Conservation (phyloP, 1,140 invertebrate genomes). For the Dinoponera quadriceps region DNA sequence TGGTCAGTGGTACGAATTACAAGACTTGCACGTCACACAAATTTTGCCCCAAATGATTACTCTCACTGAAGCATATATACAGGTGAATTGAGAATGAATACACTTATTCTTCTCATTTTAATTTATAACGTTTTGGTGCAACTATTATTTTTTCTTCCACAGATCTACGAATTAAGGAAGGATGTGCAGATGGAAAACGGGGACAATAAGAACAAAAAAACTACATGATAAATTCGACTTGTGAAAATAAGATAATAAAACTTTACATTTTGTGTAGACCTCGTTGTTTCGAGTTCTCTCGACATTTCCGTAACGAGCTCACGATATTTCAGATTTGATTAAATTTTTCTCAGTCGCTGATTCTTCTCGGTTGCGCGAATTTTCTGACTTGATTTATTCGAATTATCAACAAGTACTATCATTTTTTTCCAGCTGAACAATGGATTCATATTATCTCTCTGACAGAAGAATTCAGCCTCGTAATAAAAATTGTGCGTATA, state of each 20-base stretch:
- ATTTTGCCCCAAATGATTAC: slow-evolving; percentile 99
- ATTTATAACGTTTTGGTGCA: neutral
- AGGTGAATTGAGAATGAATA: slow-evolving; percentile 83
- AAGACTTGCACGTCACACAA: slow-evolving; percentile 99
- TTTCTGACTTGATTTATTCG: neutral
- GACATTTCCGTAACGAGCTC: neutral
- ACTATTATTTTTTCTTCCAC: slow-evolving; percentile 47
- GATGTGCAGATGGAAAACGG: slow-evolving; percentile 72
- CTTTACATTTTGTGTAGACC: slow-evolving; percentile 59
- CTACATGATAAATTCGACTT: slow-evolving; percentile 37
- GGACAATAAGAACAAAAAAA: slow-evolving; percentile 65
- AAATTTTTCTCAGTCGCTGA: neutral
- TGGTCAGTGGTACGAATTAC: slow-evolving; percentile 96
- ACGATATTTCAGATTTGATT: neutral
- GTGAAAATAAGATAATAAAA: slow-evolving; percentile 55
- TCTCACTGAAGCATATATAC: slow-evolving; percentile 99
- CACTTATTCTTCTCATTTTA: slow-evolving; percentile 34
- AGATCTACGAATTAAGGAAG: slow-evolving; percentile 83
- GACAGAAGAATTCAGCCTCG: too few species aligned
- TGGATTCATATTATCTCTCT: too few species aligned
- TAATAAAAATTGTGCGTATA: too few species aligned
- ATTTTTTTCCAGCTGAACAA: too few species aligned
- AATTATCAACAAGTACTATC: too few species aligned
- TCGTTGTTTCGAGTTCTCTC: slow-evolving; percentile 7
- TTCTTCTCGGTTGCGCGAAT: neutral